Evolutionary conservation across 2,888 invertebrate species (phyloP), one percentile per base, ranked within the genome.

Genomic region (Apocheima hispidaria): DNA sequence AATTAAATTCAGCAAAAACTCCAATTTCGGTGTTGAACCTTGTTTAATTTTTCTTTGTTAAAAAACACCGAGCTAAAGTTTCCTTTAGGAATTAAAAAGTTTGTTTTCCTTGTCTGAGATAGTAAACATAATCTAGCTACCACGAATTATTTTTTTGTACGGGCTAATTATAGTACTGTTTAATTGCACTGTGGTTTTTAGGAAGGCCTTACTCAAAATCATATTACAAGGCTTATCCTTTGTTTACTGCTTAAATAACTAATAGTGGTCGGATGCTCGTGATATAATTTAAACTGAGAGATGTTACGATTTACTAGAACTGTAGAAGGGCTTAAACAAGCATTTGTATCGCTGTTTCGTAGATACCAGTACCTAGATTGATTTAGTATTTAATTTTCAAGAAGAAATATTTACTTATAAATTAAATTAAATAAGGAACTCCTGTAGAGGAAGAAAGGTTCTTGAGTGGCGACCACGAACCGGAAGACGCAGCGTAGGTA

Each of bases 181-280:
- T 10, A 12, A 20, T 21, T 59, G 1, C 20, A 21, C 61, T 62
- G 61, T 57, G 61, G 30, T 5, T 36, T n/a, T 43, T 65, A 60
- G 71, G 66, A 70, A 73, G 73, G 74, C 78, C 79, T 74, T 78
- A 79, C 77, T 79, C 80, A 75, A 79, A 81, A 80, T 78, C 84
- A 78, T 84, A 81, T 83, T 81, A 79, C 77, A 72, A 65, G 71
- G 77, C 75, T 81, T 79, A 82, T 81, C 80, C 80, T 79, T 83
- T 82, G 79, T 84, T 81, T 78, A 74, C 71, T 75, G 70, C 67
- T 66, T 71, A 73, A 40, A 40, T 51, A 51, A 72, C 70, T 73
- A 73, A 68, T 64, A 63, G 66, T 59, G 60, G 56, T 66, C 46
- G 54, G 56, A 40, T 56, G 46, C 56, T 57, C 43, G 43, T 35